These are phyloP conservation scores for Tanypteryx hageni DNA, from an alignment of 2,888 invertebrate species.

Conservation along the genomic window DNA sequence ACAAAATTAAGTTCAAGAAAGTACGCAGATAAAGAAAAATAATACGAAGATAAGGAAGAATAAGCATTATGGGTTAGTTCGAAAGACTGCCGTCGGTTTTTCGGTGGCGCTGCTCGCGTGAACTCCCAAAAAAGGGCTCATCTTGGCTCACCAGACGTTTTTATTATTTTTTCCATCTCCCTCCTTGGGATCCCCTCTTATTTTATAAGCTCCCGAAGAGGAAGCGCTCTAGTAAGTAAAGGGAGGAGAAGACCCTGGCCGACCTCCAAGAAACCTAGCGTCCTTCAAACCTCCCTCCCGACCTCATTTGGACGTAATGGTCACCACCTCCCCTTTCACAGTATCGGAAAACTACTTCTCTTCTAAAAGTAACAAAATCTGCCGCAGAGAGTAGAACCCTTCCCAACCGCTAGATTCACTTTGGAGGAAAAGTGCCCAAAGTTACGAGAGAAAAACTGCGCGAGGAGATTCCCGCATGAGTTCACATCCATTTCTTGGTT, in stretches of 20 bases:
- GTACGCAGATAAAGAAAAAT: background rate
- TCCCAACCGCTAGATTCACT: constrained; percentile 25
- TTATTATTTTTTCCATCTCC: constrained; percentile 2
- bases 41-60: background rate
- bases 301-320: constrained; percentile 20
- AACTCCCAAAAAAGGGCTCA: background rate
- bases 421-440: constrained; percentile 14
- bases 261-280: constrained; percentile 15
- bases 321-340: background rate
- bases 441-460: constrained; percentile 5
- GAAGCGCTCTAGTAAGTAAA: constrained; percentile 24
- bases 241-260: background rate
- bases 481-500: constrained; percentile 11
- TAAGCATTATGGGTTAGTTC: constrained; percentile 1
- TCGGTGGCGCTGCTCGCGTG: background rate
- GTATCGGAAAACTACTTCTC: constrained; percentile 35
- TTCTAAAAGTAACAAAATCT: constrained; percentile 32
- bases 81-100: background rate
- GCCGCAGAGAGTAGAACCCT: constrained; percentile 23
- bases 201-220: constrained; percentile 12
- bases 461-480: background rate
- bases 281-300: background rate
- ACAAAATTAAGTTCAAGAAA: background rate
- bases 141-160: background rate
- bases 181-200: background rate